Percentiles rank a stretch among this genome's conserved stretches.
Evolutionary conservation across 1,140 invertebrate species (phyloP).

Genomic region (Metaphire vulgaris): DNA sequence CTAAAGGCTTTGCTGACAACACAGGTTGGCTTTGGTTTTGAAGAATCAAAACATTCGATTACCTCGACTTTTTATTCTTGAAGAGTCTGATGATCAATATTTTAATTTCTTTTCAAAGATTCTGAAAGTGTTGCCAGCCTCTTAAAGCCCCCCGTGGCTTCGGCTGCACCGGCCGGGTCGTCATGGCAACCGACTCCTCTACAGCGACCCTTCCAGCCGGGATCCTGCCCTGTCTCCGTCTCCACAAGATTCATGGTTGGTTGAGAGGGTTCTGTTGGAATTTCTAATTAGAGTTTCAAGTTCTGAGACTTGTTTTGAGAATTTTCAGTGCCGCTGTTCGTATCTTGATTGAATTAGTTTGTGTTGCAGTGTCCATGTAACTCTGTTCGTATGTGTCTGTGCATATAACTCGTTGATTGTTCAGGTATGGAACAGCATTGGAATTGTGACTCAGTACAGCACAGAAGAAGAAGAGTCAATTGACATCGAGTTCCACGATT

Average conservation of each 20-base stretch:
- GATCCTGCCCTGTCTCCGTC: slow-evolving; percentile 76
- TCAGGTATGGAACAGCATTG: slow-evolving; percentile 53
- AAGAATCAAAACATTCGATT: not conserved
- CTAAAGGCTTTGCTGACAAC: too few relatives aligned
- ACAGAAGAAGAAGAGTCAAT: slow-evolving; percentile 56
- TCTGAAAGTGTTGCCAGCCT: not conserved
- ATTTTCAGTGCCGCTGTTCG: too few relatives aligned
- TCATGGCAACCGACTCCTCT: slow-evolving; percentile 40
- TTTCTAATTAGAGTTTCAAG: too few relatives aligned
- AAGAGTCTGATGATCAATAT: too few relatives aligned
- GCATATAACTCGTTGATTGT: not conserved
- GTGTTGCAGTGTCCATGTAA: too few relatives aligned
- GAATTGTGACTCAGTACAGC: slow-evolving; percentile 48
- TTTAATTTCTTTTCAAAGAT: slow-evolving; percentile 9
- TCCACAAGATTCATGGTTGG: slow-evolving; percentile 70
- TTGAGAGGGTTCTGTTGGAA: too few relatives aligned
- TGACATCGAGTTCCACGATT: slow-evolving; percentile 91
- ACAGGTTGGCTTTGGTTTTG: not conserved
- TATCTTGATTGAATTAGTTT: too few relatives aligned
- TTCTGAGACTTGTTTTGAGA: too few relatives aligned
- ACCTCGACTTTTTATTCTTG: too few relatives aligned
- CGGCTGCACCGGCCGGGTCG: slow-evolving; percentile 8
- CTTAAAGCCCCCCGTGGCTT: not conserved
- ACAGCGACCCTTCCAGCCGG: slow-evolving; percentile 80
- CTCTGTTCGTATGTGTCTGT: too few relatives aligned